Conservation (phyloP, 2,797 vertebrate genomes). For the Telmatherina bonti region DNA sequence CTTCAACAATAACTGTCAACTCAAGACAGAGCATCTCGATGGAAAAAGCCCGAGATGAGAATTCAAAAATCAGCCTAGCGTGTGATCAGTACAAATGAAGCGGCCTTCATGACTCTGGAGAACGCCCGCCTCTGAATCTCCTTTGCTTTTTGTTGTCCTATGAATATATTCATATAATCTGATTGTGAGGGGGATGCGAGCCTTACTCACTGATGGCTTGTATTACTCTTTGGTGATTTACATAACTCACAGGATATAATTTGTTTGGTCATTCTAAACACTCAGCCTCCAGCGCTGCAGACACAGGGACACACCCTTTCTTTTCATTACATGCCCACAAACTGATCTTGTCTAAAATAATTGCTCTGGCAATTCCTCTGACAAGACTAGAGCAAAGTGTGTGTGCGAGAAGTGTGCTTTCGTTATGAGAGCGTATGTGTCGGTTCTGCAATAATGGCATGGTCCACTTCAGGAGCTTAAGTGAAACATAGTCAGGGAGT, state of each 20-base stretch:
- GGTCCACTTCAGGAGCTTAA: conserved; percentile 41
- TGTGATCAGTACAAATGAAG: conserved; percentile 72
- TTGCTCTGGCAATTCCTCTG: conserved; percentile 57
- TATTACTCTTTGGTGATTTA: conserved; percentile 61
- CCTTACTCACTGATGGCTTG: conserved; percentile 42
- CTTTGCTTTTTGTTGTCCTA: conserved; percentile 54
- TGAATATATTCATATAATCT: conserved; percentile 83
- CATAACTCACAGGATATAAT: conserved; percentile 65
- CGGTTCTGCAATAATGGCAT: conserved; percentile 41
- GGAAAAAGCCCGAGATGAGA: conserved; percentile 41
- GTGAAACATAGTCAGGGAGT: conserved; percentile 56
- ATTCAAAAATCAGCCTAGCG: conserved; percentile 62
- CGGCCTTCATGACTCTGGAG: conserved; percentile 50
- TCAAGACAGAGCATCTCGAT: conserved; percentile 40
- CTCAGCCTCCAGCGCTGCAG: conserved; percentile 35
- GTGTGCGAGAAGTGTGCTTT: conserved; percentile 9
- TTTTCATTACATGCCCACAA: conserved; percentile 72
- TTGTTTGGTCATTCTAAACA: conserved; percentile 60
- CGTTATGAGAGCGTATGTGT: conserved; percentile 28
- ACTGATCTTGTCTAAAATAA: conserved; percentile 74
- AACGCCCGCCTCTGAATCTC: conserved; percentile 45
- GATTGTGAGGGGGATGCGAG: conserved; percentile 49
- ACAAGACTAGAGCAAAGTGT: conserved; percentile 28
- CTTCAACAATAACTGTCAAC: conserved; percentile 58
- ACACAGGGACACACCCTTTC: conserved; percentile 66